Conservation (phyloP, 53 echinoderm and acorn worm genomes). For the Echinarachnius parma region DNA sequence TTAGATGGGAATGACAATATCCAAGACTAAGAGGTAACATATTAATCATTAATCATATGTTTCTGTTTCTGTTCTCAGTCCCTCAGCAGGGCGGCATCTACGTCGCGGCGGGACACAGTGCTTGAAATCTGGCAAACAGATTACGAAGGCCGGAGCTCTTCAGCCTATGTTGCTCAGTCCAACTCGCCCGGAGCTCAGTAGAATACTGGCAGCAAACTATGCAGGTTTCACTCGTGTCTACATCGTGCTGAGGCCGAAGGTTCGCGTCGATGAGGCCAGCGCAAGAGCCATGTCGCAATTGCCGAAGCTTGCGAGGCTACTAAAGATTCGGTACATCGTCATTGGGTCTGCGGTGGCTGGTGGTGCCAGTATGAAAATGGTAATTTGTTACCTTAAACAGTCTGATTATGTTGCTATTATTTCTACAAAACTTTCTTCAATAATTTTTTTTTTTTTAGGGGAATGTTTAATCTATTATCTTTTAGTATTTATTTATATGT, state of each 20-base stretch:
- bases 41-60: too few relatives aligned
- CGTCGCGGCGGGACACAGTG: too few relatives aligned
- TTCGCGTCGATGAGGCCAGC: slow-evolving; percentile 55
- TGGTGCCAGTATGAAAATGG: slow-evolving; percentile 76
- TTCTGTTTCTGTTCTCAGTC: too few relatives aligned
- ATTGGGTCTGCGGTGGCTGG: slow-evolving; percentile 87
- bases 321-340: slow-evolving; percentile 82
- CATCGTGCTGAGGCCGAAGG: slow-evolving; percentile 59
- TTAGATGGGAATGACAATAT: too few relatives aligned
- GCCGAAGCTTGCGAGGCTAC: slow-evolving; percentile 39
- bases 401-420: too few relatives aligned
- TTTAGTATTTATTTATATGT: too few relatives aligned
- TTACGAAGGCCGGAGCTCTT: slow-evolving; percentile 1
- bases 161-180: slow-evolving; percentile 20
- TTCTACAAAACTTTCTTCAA: too few relatives aligned
- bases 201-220: slow-evolving; percentile 41
- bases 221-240: slow-evolving; percentile 66
- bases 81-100: slow-evolving; percentile 47
- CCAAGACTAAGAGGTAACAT: too few relatives aligned
- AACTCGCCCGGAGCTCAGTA: slow-evolving; percentile 7
- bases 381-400: too few relatives aligned
- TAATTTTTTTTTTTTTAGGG: too few relatives aligned
- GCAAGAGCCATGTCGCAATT: slow-evolving; percentile 52
- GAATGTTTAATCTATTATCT: too few relatives aligned
- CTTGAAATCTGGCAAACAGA: too few relatives aligned